Base-by-base conservation (phyloP, 2,797 vertebrate species). In the Gallirallus australis region DNA sequence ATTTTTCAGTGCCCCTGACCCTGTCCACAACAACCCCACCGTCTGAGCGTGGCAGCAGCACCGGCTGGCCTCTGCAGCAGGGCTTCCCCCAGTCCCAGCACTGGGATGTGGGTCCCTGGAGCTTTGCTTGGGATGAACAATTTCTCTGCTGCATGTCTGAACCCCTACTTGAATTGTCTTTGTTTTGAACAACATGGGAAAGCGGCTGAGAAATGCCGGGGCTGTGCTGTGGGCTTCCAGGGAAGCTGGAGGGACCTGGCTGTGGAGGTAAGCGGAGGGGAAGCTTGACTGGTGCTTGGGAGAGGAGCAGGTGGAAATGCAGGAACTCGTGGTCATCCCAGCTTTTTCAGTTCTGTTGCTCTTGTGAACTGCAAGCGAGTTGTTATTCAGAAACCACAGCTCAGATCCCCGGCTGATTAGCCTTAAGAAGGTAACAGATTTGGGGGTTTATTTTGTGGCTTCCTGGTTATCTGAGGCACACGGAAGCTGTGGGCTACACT, bases 101-200 rank as follows among this genome's bases (percentile, higher is more conserved):
- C 63, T 19, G 14, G 39, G 12, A 31, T 3, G 3, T 2, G 2
- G 52, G 31, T 60, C 27, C 54, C 56, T 4, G 2, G 33, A 50
- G 31, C 57, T 66, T 75, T 75, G 48, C 8, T 47, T 48, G 30
- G 85, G 25, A 23, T 37, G 54, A 71, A 3, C 17, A 24, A 20
- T 20, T 81, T 48, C 35, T 65, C 45, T 52, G 35, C 42, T 47
- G 52, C 65, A 82, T 68, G 31, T 18, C 33, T 48, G 71, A 64
- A 69, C 42, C 31, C 61, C 54, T 77, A 40, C 56, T 86, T 69
- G 33, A 52, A 77, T 40, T 9, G 4, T 72, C 68, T 61, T 23
- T 70, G 87, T 47, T 60, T 25, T 39, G 83, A 69, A 60, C 82
- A 57, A 75, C 50, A 65, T 63, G 66, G 80, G 84, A 65, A 93